These are phyloP conservation scores for Herminia tarsipennalis DNA, from an alignment of 2,888 invertebrate species.

Conservation along the genomic window DNA sequence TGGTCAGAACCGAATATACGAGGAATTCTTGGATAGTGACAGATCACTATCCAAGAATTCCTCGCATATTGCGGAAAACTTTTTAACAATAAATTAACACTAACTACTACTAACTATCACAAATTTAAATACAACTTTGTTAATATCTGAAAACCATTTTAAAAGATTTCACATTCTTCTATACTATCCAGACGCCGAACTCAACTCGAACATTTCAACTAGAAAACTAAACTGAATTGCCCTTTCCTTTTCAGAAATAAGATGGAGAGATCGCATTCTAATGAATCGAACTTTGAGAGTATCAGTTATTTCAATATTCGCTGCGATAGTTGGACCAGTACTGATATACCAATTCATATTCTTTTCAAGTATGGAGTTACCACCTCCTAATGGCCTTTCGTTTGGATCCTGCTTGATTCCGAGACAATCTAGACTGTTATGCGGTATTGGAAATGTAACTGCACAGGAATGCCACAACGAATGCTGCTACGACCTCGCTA, in stretches of 20 bases:
- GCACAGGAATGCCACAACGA: constrained; percentile 68
- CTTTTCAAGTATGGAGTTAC: constrained; percentile 51
- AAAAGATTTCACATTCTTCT: too few relatives aligned
- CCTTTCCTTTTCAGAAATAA: constrained; percentile 62
- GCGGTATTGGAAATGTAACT: constrained; percentile 63
- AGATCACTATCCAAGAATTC: too few relatives aligned
- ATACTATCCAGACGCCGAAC: too few relatives aligned
- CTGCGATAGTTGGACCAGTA: constrained; percentile 59
- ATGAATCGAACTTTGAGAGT: constrained; percentile 70
- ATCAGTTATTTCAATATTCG: constrained; percentile 46
- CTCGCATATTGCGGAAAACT: too few relatives aligned
- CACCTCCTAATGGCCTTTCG: constrained; percentile 70
- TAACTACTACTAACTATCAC: too few relatives aligned
- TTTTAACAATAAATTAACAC: too few relatives aligned
- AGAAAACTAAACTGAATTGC: constrained; percentile 1
- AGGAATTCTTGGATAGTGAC: too few relatives aligned
- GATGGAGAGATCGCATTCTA: constrained; percentile 72
- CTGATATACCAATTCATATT: constrained; percentile 67
- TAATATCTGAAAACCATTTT: too few relatives aligned
- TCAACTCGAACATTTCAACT: too few relatives aligned
- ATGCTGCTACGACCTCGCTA: constrained; percentile 81
- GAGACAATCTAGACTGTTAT: constrained; percentile 61
- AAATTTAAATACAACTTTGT: too few relatives aligned
- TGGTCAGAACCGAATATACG: too few relatives aligned
- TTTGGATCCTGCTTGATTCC: constrained; percentile 70